A percentile compares a stretch with the other conserved stretches of the same genome.
Evolutionary conservation across 2,888 invertebrate genomes (phyloP).

Genomic region (Adela reaumurella): DNA sequence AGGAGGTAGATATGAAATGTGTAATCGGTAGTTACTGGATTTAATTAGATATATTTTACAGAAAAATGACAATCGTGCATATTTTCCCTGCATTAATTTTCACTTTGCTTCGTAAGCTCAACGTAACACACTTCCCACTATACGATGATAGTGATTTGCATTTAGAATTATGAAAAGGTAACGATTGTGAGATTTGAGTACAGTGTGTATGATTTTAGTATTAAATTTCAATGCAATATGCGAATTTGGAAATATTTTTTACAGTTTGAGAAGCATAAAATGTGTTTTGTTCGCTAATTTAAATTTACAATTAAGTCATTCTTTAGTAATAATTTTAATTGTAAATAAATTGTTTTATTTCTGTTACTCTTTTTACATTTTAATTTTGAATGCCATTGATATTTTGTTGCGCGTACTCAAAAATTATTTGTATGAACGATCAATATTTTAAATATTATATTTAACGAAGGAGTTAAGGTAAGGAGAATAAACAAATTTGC

Average conservation of each 20-base stretch:
- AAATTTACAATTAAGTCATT: constrained; percentile 33
- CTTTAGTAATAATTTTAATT: constrained; percentile 40
- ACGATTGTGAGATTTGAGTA: background rate
- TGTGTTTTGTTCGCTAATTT: no score
- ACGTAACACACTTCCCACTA: background rate
- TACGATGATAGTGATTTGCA: background rate
- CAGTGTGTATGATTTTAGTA: background rate
- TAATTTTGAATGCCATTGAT: constrained; percentile 45
- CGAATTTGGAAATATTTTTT: background rate
- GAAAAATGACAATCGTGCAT: background rate
- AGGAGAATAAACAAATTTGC: constrained; percentile 47
- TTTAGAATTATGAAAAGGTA: background rate
- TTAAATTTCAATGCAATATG: background rate
- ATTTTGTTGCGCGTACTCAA: constrained; percentile 33
- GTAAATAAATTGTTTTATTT: constrained; percentile 45
- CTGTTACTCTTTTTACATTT: constrained; percentile 27
- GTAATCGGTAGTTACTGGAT: background rate
- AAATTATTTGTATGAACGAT: constrained; percentile 28
- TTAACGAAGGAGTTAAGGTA: constrained; percentile 40
- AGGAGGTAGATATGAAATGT: background rate
- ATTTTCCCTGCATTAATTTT: background rate
- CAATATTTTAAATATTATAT: constrained; percentile 40
- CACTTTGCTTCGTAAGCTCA: background rate
- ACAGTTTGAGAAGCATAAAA: no score
- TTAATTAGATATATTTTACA: background rate